phyloP scores from a whole-genome alignment of 2,113 vertebrate genomes.

The Dolichallabes microphthalmus region DNA sequence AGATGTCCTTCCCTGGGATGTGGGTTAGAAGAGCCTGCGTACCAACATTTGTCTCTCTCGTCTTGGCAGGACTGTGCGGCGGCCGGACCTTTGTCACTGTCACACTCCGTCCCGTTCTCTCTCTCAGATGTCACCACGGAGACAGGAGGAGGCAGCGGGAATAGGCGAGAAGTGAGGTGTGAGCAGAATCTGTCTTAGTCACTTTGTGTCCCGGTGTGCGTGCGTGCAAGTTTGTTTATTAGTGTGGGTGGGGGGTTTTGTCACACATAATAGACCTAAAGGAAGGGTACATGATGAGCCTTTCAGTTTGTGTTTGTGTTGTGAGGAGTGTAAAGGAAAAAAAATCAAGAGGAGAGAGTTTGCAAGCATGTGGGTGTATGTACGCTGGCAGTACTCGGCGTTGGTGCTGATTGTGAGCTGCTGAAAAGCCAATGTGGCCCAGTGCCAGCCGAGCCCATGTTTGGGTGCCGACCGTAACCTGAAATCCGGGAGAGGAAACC shows the following conservation, averaged over 20 bases:
- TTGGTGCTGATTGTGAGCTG: slow-evolving; percentile 46
- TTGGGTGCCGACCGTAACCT: slow-evolving; percentile 20
- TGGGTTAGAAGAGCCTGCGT: background rate
- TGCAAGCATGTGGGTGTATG: slow-evolving; percentile 15
- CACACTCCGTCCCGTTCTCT: slow-evolving; percentile 39
- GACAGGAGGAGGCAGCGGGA: slow-evolving; percentile 51
- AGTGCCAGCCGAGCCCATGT: slow-evolving; percentile 39
- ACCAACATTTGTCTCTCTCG: slow-evolving; percentile 4
- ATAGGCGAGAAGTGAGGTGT: slow-evolving; percentile 42
- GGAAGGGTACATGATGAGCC: slow-evolving; percentile 30
- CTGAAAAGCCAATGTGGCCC: slow-evolving; percentile 47
- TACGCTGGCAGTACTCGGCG: background rate
- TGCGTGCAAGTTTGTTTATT: slow-evolving; percentile 33
- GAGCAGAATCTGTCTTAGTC: slow-evolving; percentile 49
- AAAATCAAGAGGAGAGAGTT: slow-evolving; percentile 3
- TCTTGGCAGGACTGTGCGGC: slow-evolving; percentile 14
- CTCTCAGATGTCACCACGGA: slow-evolving; percentile 48
- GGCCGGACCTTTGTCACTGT: slow-evolving; percentile 54
- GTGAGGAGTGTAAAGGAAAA: background rate
- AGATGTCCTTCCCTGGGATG: slow-evolving; percentile 45
- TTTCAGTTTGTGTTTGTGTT: slow-evolving; percentile 36
- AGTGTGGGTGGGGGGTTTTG: slow-evolving; percentile 34
- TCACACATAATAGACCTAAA: slow-evolving; percentile 37
- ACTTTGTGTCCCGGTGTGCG: slow-evolving; percentile 19
- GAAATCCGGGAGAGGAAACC: slow-evolving; percentile 15